phyloP scores from a whole-genome alignment of 2,888 invertebrate genomes.

The Lithophane semibrunnea region DNA sequence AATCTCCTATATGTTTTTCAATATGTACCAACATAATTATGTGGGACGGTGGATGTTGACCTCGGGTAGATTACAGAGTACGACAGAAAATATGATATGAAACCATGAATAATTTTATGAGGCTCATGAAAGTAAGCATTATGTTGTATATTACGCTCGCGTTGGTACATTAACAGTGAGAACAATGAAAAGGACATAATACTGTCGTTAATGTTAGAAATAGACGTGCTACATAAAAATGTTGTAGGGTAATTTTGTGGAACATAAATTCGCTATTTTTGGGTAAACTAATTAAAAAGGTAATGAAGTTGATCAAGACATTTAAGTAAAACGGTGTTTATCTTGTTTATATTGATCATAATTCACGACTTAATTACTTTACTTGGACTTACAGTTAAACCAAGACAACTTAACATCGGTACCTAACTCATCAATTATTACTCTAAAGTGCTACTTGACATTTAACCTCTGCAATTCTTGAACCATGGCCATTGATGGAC shows the following conservation, averaged over 20 bases:
- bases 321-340: conserved; percentile 2
- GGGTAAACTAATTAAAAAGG: conserved; percentile 34
- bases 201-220: conserved; percentile 44
- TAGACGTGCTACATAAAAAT: conserved; percentile 38
- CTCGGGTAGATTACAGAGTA: conserved; percentile 48
- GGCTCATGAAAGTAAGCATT: conserved; percentile 71
- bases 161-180: conserved; percentile 55
- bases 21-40: neutral
- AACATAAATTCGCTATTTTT: conserved; percentile 26
- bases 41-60: neutral
- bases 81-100: conserved; percentile 73
- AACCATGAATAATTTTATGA: conserved; percentile 75
- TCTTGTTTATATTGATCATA: conserved; percentile 3
- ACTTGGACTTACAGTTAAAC: neutral
- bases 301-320: conserved; percentile 25
- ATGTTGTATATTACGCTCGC: conserved; percentile 59
- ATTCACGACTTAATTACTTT: conserved; percentile 10
- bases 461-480: neutral
- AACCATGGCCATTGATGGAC: no score
- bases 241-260: conserved; percentile 19
- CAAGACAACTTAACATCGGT: neutral
- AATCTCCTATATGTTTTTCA: neutral
- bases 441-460: neutral
- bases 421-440: neutral
- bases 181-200: conserved; percentile 57